Evolutionary conservation across 2,113 vertebrate species (phyloP), one percentile per base, ranked within the genome.

Genomic region (Mobula hypostoma): DNA sequence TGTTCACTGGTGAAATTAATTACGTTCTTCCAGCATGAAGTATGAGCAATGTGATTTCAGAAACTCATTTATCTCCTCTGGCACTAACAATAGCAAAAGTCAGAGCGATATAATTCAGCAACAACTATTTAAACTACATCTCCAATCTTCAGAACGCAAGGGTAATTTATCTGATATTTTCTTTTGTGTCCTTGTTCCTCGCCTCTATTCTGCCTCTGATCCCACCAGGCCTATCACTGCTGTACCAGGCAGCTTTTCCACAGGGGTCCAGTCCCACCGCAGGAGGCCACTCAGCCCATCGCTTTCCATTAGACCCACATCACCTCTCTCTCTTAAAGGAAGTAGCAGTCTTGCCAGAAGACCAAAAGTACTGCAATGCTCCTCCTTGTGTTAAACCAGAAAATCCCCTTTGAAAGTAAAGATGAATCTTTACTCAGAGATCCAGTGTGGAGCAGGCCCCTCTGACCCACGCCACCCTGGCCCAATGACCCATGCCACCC

Each of bases 1-100:
- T 27, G 40, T 93, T 36, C 90, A 93, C 17, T 36, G 19, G 19
- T 66, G 66, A 72, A 48, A 74, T 74, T 93, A 93, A 93, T 92
- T 72, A 93, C 21, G 40, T 40, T 93, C 68, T 24, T 93, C 36
- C 36, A 74, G 66, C 36, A 48, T 48, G 68, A 27, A 93, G 68
- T 74, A 72, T 74, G 68, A 48, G 68, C 36, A 36, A 72, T 27
- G 90, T 21, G 68, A 93, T 93, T 72, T 48, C 36, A 72, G 90
- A 19, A 21, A 36, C 5, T 93, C 90, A n/a, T 93, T 93, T 74
- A 72, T 93, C 90, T 72, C 68, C 32, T 36, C 68, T 93, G 90
- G 74, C 90, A 74, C 32, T 48, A 91, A 91, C 88, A 66, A 70
- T 91, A 91, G 29, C 61, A 68, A 5, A 12, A 91, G 66, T 91